Conservation (phyloP, 2,113 vertebrate genomes). For the Hemicordylus capensis region DNA sequence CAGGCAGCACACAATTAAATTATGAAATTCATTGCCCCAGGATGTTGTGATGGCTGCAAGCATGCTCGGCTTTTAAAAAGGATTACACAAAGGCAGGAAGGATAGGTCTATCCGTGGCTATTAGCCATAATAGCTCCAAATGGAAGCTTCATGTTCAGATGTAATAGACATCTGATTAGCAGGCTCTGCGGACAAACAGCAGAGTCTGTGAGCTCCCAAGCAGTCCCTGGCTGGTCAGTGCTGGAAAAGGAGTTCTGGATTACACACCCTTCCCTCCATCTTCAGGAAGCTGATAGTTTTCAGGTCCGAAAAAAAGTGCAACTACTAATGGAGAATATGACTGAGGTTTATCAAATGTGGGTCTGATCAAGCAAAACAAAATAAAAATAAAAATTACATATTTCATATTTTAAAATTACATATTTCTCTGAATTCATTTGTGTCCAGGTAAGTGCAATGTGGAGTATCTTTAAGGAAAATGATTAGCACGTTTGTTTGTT, state of each 20-base stretch:
- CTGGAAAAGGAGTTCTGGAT: not conserved
- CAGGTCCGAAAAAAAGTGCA: too few species aligned
- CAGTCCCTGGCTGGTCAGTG: not conserved
- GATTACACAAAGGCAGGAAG: not conserved
- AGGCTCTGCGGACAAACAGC: not conserved
- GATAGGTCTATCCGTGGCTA: not conserved
- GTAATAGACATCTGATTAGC: not conserved
- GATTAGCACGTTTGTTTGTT: not conserved
- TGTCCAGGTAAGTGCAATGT: not conserved
- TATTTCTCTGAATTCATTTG: not conserved
- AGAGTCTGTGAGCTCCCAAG: not conserved
- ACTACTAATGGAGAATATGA: too few species aligned
- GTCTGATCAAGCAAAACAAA: not conserved
- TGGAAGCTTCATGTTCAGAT: not conserved
- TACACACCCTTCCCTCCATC: too few species aligned
- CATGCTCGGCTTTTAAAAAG: not conserved
- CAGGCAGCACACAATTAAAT: not conserved
- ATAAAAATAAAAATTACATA: too few species aligned
- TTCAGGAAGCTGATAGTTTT: not conserved
- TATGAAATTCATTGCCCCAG: not conserved
- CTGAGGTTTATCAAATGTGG: not conserved
- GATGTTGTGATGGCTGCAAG: not conserved
- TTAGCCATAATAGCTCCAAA: not conserved
- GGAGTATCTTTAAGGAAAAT: not conserved
- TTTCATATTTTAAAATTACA: too few species aligned